Percentiles rank a stretch among this genome's conserved stretches.
Evolutionary conservation across 1,140 invertebrate genomes (phyloP).

Genomic region (Eufriesea mexicana): DNA sequence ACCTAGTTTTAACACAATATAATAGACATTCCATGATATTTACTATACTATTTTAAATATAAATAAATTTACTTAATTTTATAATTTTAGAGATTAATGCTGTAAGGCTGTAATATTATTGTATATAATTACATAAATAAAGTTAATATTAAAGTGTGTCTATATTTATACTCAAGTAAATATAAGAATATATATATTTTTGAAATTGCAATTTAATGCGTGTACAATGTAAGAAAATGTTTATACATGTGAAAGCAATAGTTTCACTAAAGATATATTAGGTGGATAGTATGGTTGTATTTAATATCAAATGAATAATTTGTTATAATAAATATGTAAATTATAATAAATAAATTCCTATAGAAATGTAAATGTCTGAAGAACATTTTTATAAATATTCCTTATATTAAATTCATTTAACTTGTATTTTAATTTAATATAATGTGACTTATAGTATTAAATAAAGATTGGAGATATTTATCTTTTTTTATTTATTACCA

Average conservation of each 20-base stretch:
- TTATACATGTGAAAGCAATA: conserved; percentile 4
- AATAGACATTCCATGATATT: conserved; percentile 31
- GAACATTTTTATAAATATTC: not conserved
- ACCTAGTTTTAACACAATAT: not conserved
- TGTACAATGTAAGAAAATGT: not conserved
- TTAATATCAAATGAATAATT: not conserved
- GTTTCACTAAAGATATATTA: not conserved
- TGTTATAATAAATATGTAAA: not conserved
- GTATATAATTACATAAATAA: conserved; percentile 21
- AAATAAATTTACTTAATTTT: not conserved
- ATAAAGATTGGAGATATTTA: not conserved
- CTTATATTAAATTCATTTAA: not conserved
- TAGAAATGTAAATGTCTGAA: not conserved
- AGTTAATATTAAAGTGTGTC: not conserved
- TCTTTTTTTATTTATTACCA: too few relatives aligned
- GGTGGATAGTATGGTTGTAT: not conserved
- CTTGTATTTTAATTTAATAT: not conserved
- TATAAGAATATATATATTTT: conserved; percentile 12
- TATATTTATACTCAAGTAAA: not conserved
- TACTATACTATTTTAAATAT: not conserved
- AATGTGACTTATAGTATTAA: not conserved
- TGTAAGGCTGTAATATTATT: conserved; percentile 21
- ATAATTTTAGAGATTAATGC: not conserved
- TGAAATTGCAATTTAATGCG: conserved; percentile 4
- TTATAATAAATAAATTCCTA: not conserved